Evolutionary conservation across 2,797 vertebrate genomes (phyloP).

Genomic region (Sylvia borin): DNA sequence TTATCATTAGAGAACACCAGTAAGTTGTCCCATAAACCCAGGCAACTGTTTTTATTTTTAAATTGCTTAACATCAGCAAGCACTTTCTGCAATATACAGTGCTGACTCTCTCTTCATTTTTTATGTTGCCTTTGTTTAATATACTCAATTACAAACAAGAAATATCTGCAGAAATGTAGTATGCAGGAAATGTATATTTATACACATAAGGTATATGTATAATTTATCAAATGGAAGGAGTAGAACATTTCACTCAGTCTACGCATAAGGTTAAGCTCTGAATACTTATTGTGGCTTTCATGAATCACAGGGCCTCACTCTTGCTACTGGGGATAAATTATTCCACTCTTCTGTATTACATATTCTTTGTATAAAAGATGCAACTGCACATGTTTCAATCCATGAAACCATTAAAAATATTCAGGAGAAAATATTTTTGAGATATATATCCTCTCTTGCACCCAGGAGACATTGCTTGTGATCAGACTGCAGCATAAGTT

Average conservation of each 20-base stretch:
- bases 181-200: constrained; percentile 72
- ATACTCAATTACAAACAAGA: constrained; percentile 68
- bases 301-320: constrained; percentile 69
- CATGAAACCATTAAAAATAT: constrained; percentile 69
- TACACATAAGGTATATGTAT: constrained; percentile 67
- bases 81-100: constrained; percentile 30
- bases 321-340: constrained; percentile 75
- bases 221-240: constrained; percentile 73
- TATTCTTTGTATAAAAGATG: constrained; percentile 73
- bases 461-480: constrained; percentile 36
- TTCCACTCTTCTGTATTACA: constrained; percentile 68
- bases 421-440: constrained; percentile 67
- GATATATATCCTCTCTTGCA: constrained; percentile 35
- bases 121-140: constrained; percentile 66
- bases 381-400: constrained; percentile 68
- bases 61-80: constrained; percentile 47
- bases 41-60: constrained; percentile 35
- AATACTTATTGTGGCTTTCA: constrained; percentile 73
- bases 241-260: constrained; percentile 69
- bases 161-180: constrained; percentile 64
- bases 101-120: constrained; percentile 42
- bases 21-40: constrained; percentile 34
- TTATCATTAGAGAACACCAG: constrained; percentile 30
- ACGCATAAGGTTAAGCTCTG: constrained; percentile 69
- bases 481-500: constrained; percentile 41